These are phyloP conservation scores for Galbula dea DNA, from an alignment of 2,113 vertebrate species.

Conservation along the genomic window DNA sequence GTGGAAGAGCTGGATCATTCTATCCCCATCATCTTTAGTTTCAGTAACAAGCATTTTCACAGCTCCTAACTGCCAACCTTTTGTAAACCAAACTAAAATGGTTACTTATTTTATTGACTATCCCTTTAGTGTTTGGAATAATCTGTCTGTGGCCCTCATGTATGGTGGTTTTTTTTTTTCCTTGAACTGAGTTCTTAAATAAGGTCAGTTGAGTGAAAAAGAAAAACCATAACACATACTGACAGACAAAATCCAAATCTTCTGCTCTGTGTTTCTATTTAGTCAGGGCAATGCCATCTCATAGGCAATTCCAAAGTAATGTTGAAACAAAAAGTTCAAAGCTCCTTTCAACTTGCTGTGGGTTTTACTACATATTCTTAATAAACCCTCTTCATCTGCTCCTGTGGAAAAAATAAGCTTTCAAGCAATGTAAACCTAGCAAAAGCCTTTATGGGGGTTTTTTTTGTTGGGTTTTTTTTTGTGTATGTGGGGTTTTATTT, in stretches of 20 bases:
- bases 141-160: background rate
- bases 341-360: slow-evolving; percentile 58
- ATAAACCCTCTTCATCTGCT: slow-evolving; percentile 63
- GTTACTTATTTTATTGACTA: background rate
- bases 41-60: background rate
- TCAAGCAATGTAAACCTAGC: slow-evolving; percentile 69
- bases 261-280: background rate
- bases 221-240: background rate
- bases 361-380: slow-evolving; percentile 53
- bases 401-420: slow-evolving; percentile 61
- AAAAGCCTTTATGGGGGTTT: slow-evolving; percentile 29
- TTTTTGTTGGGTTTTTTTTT: no score
- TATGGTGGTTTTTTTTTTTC: background rate
- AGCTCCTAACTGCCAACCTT: background rate
- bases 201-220: background rate
- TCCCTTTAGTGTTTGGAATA: background rate
- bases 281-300: slow-evolving; percentile 3
- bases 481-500: no score
- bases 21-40: background rate
- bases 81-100: background rate
- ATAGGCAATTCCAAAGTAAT: slow-evolving; percentile 15
- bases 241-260: background rate
- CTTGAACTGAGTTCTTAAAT: background rate
- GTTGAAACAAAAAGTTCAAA: slow-evolving; percentile 56
- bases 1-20: background rate